phyloP scores from a whole-genome alignment of 2,797 vertebrate genomes.

The Bovichtus variegatus region DNA sequence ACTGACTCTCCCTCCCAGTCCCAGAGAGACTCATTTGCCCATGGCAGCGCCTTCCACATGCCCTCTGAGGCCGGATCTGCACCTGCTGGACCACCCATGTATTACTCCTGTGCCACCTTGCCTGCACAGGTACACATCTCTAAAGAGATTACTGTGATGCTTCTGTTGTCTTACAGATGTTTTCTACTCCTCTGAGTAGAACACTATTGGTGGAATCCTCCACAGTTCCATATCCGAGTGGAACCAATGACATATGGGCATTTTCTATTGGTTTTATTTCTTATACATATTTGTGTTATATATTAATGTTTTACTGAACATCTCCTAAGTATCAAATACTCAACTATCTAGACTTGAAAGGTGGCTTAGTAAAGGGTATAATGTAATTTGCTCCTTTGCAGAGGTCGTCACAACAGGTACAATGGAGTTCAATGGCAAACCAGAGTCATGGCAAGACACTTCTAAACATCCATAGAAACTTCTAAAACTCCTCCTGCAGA shows the following conservation, averaged over 20 bases:
- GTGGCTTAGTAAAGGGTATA: background rate
- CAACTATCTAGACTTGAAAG: background rate
- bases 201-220: background rate
- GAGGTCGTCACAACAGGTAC: background rate
- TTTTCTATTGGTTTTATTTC: slow-evolving; percentile 3
- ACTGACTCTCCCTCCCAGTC: slow-evolving; percentile 87
- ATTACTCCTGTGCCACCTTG: slow-evolving; percentile 96
- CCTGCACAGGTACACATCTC: slow-evolving; percentile 87
- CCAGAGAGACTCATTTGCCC: slow-evolving; percentile 92
- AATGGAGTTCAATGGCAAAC: background rate
- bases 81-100: slow-evolving; percentile 82
- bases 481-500: background rate
- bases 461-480: background rate
- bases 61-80: slow-evolving; percentile 87
- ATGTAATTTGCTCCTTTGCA: background rate
- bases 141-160: slow-evolving; percentile 8
- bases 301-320: background rate
- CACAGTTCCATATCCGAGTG: background rate
- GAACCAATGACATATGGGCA: background rate
- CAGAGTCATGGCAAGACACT: background rate
- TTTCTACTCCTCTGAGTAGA: background rate
- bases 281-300: background rate
- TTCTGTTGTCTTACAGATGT: background rate
- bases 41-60: slow-evolving; percentile 95
- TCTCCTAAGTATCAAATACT: background rate